Evolutionary conservation across 2,113 vertebrate genomes (phyloP).

Genomic region (Benitochromis conjunctus): DNA sequence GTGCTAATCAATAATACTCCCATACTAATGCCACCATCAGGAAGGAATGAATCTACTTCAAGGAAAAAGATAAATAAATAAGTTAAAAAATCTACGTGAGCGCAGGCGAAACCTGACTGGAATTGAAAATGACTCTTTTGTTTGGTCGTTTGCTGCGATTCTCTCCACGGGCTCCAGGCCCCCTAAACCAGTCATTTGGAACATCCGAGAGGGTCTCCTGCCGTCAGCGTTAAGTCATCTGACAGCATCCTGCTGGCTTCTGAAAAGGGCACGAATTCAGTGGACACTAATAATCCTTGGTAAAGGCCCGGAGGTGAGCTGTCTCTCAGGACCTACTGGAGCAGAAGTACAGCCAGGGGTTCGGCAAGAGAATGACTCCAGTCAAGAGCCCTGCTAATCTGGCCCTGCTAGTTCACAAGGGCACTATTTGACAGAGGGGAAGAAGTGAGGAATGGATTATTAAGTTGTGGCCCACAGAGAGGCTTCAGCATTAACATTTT

Average conservation of each 20-base stretch:
- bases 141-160: conserved; percentile 17
- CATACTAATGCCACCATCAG: conserved; percentile 43
- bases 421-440: background rate
- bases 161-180: background rate
- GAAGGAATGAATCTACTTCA: conserved; percentile 41
- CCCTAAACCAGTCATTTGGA: conserved; percentile 34
- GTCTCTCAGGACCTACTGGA: conserved; percentile 18
- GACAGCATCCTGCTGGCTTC: conserved; percentile 47
- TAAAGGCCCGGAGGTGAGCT: conserved; percentile 45
- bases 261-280: conserved; percentile 48
- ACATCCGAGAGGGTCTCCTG: conserved; percentile 22
- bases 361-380: conserved; percentile 19
- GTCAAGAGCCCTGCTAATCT: conserved; percentile 36
- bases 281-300: conserved; percentile 40
- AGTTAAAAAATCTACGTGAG: background rate
- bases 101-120: conserved; percentile 36
- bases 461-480: conserved; percentile 1
- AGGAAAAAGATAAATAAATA: background rate
- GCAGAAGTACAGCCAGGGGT: conserved; percentile 17
- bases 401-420: conserved; percentile 20
- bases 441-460: background rate
- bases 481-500: conserved; percentile 7
- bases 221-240: conserved; percentile 34
- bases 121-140: conserved; percentile 47
- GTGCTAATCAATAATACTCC: conserved; percentile 59